These are phyloP conservation scores for Zelleria hepariella DNA, from an alignment of 2,888 invertebrate species.

Conservation along the genomic window DNA sequence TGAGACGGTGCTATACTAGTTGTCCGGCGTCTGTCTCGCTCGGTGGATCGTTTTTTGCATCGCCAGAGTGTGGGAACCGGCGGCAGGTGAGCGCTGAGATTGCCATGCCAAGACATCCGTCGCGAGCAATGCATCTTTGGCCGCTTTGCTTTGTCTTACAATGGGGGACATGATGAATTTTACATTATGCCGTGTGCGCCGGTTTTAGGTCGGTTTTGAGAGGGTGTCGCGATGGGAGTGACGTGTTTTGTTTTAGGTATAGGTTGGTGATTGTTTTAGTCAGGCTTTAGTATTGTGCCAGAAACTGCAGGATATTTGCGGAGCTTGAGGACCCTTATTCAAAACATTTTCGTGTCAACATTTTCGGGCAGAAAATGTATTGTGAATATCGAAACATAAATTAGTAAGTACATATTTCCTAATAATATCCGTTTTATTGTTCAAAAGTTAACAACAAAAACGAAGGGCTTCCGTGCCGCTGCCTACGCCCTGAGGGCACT, in stretches of 20 bases:
- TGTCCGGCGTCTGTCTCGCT: slow-evolving; percentile 33
- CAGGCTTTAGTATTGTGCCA: not conserved
- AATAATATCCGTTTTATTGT: too few relatives aligned
- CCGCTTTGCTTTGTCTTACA: slow-evolving; percentile 57
- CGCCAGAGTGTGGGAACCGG: slow-evolving; percentile 71
- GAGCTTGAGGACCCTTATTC: not conserved
- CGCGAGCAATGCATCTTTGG: slow-evolving; percentile 65
- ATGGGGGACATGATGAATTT: slow-evolving; percentile 33
- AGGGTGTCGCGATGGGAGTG: not conserved
- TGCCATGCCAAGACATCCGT: slow-evolving; percentile 68
- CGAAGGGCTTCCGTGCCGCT: not conserved
- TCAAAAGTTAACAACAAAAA: not conserved
- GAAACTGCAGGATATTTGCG: not conserved
- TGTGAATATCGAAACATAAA: too few relatives aligned
- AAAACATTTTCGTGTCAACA: too few relatives aligned
- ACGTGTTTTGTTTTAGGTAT: not conserved
- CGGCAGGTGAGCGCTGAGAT: slow-evolving; percentile 72
- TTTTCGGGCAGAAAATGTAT: too few relatives aligned
- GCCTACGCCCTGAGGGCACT: not conserved
- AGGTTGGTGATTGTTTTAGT: slow-evolving; percentile 8
- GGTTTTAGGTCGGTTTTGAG: not conserved
- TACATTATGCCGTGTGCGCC: slow-evolving; percentile 18
- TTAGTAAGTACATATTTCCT: too few relatives aligned
- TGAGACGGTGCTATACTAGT: slow-evolving; percentile 37
- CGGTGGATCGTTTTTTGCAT: slow-evolving; percentile 66